Conservation (phyloP, 2,797 vertebrate species). For the Pseudotriccus pelzelni region DNA sequence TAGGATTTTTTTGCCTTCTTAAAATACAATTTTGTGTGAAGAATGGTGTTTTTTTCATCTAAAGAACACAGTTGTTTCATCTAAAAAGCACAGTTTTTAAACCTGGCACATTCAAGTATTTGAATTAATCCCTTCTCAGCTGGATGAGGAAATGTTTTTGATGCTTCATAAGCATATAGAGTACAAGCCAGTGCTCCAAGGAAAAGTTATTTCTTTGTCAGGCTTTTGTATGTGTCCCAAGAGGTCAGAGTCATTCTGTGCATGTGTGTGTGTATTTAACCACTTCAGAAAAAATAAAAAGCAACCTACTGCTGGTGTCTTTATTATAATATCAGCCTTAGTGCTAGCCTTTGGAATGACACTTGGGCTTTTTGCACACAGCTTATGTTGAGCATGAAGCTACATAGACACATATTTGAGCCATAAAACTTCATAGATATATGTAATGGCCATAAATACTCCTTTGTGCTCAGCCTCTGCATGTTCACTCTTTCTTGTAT, state of each 20-base stretch:
- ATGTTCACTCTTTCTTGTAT: neutral
- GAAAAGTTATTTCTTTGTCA: neutral
- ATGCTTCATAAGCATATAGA: neutral
- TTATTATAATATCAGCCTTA: neutral
- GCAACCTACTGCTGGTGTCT: neutral
- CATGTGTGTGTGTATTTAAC: neutral
- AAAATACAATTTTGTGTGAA: neutral
- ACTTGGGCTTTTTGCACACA: neutral
- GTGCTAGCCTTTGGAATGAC: neutral
- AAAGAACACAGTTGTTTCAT: neutral
- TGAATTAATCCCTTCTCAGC: neutral
- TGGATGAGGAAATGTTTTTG: neutral
- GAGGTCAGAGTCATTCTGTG: neutral
- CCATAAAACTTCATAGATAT: neutral
- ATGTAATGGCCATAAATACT: neutral
- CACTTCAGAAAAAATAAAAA: neutral
- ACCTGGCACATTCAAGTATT: neutral
- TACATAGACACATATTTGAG: neutral
- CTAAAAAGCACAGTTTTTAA: neutral
- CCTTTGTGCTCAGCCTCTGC: neutral
- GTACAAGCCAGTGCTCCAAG: neutral
- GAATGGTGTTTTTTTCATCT: neutral
- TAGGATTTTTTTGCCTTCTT: accelerated
- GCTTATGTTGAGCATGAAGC: neutral
- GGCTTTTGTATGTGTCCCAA: neutral